Base-by-base conservation (phyloP, 1,140 invertebrate species). In the Carposina sasakii region DNA sequence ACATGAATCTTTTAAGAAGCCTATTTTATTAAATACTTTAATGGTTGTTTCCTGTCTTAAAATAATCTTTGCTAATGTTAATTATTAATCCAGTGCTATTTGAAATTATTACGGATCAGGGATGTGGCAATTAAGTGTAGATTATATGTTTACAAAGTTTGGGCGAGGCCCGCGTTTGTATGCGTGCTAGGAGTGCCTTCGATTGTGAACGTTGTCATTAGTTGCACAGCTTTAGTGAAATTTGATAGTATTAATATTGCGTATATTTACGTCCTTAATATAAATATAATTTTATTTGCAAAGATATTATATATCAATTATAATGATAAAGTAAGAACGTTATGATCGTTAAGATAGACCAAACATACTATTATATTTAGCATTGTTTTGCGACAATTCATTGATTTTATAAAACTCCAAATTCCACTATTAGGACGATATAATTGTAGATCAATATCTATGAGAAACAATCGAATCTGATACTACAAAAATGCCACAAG, bases 131-230 rank as follows among this genome's bases (percentile, higher is more conserved):
- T 50, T 50, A 48, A 66, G n/a, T 22, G 20, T 39, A 57, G 57
- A 64, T 56, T 63, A 60, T 65, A 63, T 46, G 40, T 58, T 50
- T 60, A 37, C 46, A 39, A 53, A 58, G 39, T 52, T 39, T 23
- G 34, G 52, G 30, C 44, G 39, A 39, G 41, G 43, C 24, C 8
- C 16, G n/a, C n/a, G 15, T 15, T 37, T 31, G 31, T 26, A 49
- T 17, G 47, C 45, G 52, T 60, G 57, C 57, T 54, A 52, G 45
- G 44, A 61, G 66, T 69, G 66, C 66, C 63, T 69, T 69, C 33
- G 47, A 48, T 33, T n/a, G 28, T 51, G 45, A 53, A 37, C 39
- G 43, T 47, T 45, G 47, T 52, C 37, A 57, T 52, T 53, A 46
- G 47, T 52, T 40, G 40, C 34, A 28, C 51, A 37, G 46, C 17